Base-by-base conservation (phyloP, 2,888 invertebrate genomes). In the Temnothorax unifasciatus region DNA sequence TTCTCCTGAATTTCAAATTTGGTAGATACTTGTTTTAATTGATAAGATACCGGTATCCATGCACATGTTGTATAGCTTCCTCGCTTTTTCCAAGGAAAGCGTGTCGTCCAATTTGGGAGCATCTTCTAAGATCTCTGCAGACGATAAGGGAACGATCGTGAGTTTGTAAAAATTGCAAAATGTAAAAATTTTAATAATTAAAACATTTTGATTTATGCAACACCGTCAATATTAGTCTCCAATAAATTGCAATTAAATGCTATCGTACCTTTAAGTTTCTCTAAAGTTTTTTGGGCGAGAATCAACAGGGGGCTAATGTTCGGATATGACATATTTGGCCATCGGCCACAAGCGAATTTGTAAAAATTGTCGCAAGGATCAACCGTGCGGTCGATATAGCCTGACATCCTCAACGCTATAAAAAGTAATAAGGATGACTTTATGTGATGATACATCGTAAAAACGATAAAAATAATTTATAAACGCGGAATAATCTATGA, bases 291-390 rank as follows among this genome's bases (percentile, higher is more conserved):
- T 5, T 29, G 44, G 0, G 9, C 18, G 5, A 68, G 11, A 18
- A 11, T 5, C 47, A 47, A 68, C 5, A 68, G 1, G 11, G 68
- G 5, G 5, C 47, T 47, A 18, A 68, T 5, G 11, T 11, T 47
- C 11, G 68, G 29, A 29, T 68, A 29, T 1, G 68, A 68, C 0
- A 29, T 11, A 29, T 68, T 68, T 25, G 47, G 47, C 68, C 68
- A 68, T 29, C 18, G 18, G 47, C 68, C 68, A 25, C 68, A 68
- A 47, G 68, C 68, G 18, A 68, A 68, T 68, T 29, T 15, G 21
- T 68, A 68, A 18, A 68, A 68, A 18, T 68, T 68, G 3, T 68
- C 68, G 18, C 68, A 68, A 68, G 68, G 68, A 29, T 68, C 47
- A 29, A 68, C n/a, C 1, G 68, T 29, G 29, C 29, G 47, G 18